Percentiles rank a stretch among this genome's conserved stretches.
Evolutionary conservation across 2,113 vertebrate species (phyloP).

Genomic region (Empidonax alnorum): DNA sequence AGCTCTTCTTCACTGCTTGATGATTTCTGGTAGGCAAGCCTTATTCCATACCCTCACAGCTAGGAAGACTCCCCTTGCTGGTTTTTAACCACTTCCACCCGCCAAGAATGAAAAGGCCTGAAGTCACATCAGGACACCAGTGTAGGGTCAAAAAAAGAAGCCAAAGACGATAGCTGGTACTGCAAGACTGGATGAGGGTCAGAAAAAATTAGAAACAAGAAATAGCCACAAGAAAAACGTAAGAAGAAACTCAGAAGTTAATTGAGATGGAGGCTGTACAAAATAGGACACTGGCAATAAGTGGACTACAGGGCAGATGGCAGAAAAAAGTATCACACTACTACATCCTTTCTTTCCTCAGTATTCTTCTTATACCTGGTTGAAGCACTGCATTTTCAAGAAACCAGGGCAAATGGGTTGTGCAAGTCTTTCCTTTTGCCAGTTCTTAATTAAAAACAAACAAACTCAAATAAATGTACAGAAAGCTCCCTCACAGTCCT

Average conservation of each 20-base stretch:
- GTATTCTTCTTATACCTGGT: neutral
- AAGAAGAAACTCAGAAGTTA: neutral
- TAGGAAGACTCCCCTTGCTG: constrained; percentile 42
- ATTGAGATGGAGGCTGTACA: neutral
- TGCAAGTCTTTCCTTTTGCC: neutral
- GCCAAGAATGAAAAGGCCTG: constrained; percentile 33
- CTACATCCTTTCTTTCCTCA: neutral
- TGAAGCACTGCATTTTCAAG: neutral
- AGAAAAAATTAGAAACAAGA: neutral
- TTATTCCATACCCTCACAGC: constrained; percentile 40
- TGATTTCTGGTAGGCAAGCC: constrained; percentile 55
- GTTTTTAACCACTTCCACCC: constrained; percentile 61
- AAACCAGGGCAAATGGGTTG: neutral
- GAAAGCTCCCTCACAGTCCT: neutral
- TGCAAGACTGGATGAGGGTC: neutral
- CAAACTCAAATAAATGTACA: neutral
- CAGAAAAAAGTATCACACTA: neutral
- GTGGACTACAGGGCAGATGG: neutral
- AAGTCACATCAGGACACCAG: constrained; percentile 65
- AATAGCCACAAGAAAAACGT: neutral
- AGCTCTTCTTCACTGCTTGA: constrained; percentile 54
- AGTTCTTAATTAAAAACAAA: neutral
- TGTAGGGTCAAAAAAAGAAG: constrained; percentile 34
- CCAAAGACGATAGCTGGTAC: neutral
- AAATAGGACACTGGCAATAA: neutral